A percentile compares a stretch with the other conserved stretches of the same genome.
Conservation (phyloP, 1,140 invertebrate species). For the Calliopsis andreniformis region DNA sequence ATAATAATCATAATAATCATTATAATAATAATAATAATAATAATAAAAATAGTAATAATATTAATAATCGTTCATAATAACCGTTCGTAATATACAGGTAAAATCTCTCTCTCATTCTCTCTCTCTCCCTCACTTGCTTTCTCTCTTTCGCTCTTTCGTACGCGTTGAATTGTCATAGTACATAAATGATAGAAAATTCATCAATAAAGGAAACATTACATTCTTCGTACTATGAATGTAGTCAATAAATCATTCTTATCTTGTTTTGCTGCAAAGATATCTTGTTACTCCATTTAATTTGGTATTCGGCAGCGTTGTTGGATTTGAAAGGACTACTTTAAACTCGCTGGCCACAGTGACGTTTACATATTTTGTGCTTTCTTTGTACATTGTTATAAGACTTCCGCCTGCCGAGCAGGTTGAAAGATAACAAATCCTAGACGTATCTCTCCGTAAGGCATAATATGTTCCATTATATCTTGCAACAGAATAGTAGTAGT, state of each 20-base stretch:
- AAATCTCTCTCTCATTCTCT: constrained; percentile 52
- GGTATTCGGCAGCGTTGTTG: constrained; percentile 75
- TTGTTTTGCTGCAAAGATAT: constrained; percentile 77
- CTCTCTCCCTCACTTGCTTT: constrained; percentile 31
- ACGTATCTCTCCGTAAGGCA: constrained; percentile 42
- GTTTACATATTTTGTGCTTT: constrained; percentile 54
- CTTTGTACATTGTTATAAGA: constrained; percentile 64
- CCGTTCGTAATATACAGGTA: constrained; percentile 76
- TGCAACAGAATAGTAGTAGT: constrained; percentile 52
- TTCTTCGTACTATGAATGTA: constrained; percentile 76
- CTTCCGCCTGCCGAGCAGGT: constrained; percentile 39
- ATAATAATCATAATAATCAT: constrained; percentile 63
- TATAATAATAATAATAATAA: constrained; percentile 65
- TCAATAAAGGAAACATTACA: constrained; percentile 73
- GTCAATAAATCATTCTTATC: constrained; percentile 80
- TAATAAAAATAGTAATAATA: constrained; percentile 61
- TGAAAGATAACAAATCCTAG: constrained; percentile 53
- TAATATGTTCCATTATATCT: constrained; percentile 47
- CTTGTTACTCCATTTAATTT: constrained; percentile 62
- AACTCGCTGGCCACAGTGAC: constrained; percentile 58
- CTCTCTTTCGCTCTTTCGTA: constrained; percentile 47
- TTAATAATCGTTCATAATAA: constrained; percentile 70
- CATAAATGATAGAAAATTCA: constrained; percentile 75
- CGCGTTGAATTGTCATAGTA: constrained; percentile 74
- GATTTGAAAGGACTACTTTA: constrained; percentile 77